phyloP scores from a whole-genome alignment of 2,797 vertebrate genomes.

The Myotis planiceps region DNA sequence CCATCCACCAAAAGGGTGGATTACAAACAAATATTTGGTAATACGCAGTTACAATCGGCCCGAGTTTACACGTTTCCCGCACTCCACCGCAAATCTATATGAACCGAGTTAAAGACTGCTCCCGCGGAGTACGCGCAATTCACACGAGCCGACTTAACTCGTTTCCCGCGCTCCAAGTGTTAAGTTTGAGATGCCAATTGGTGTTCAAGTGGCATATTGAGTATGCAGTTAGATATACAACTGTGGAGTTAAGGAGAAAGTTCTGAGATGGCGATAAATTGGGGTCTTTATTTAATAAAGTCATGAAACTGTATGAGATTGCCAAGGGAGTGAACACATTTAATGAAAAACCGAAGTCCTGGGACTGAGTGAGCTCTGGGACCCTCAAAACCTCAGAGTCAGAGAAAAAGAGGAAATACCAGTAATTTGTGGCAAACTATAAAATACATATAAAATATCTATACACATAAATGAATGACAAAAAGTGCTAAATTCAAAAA shows the following conservation, averaged over 20 bases:
- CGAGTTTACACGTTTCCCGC: too few relatives aligned
- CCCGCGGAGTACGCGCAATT: too few relatives aligned
- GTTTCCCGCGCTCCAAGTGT: too few relatives aligned
- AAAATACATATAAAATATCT: conserved; percentile 1
- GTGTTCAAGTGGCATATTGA: too few relatives aligned
- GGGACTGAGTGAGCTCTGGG: not conserved
- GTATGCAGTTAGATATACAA: not conserved
- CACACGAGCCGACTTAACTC: too few relatives aligned
- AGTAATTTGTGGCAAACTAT: conserved; percentile 13
- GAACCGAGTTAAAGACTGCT: too few relatives aligned
- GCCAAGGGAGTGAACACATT: not conserved
- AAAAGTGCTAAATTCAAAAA: not conserved
- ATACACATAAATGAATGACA: not conserved
- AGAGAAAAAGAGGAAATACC: too few relatives aligned
- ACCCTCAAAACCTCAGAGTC: not conserved
- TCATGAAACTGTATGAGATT: not conserved
- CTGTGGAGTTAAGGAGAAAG: not conserved
- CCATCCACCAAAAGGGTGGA: too few relatives aligned
- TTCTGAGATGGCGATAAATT: not conserved
- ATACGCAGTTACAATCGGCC: too few relatives aligned
- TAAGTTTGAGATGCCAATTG: too few relatives aligned
- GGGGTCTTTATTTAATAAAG: not conserved
- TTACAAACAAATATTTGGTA: too few relatives aligned
- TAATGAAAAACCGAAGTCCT: not conserved
- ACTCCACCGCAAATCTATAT: too few relatives aligned